Evolutionary conservation across 2,888 invertebrate genomes (phyloP), one percentile per base, ranked within the genome.

Genomic region (Hemaris fuciformis): DNA sequence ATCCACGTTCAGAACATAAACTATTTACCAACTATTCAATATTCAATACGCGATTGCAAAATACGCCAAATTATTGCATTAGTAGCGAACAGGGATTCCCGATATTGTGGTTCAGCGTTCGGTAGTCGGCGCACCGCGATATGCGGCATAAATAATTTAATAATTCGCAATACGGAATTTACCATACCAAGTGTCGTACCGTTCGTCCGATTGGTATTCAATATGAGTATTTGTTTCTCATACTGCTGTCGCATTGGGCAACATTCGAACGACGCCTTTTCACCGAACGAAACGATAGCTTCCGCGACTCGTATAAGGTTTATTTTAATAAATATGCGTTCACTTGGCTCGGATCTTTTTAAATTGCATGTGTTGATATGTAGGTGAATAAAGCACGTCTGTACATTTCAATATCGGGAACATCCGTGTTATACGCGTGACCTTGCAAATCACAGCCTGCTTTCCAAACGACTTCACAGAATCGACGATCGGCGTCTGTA

Each of bases 61-160:
- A 92, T 92, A 91, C 91, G 87, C 91, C 91, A 92, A 92, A 92
- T 92, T 92, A 92, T 92, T 92, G 90, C 91, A 91, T 92, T 91
- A 92, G 90, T 87, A 88, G 86, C 81, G 85, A 89, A 87, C 87
- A 87, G 91, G 92, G 91, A 92, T 91, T 92, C 91, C 92, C 91
- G 86, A 91, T 92, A 91, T 89, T 91, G 91, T 88, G 91, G 91
- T 90, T 87, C 88, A 87, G 90, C 84, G 91, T 85, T 90, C 90
- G 87, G 81, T 76, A 78, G 83, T 81, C 84, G 81, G 81, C 80
- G 79, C 84, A 83, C 84, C 84, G 85, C 85, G 87, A 88, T 90
- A 91, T 91, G 91, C 82, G 89, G 88, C 92, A 91, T 92, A 91
- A 91, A 92, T 92, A 91, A 92, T 91, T 92, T 92, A 92, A 91